Conservation (phyloP, 2,797 vertebrate species). For the Bufotes viridis region DNA sequence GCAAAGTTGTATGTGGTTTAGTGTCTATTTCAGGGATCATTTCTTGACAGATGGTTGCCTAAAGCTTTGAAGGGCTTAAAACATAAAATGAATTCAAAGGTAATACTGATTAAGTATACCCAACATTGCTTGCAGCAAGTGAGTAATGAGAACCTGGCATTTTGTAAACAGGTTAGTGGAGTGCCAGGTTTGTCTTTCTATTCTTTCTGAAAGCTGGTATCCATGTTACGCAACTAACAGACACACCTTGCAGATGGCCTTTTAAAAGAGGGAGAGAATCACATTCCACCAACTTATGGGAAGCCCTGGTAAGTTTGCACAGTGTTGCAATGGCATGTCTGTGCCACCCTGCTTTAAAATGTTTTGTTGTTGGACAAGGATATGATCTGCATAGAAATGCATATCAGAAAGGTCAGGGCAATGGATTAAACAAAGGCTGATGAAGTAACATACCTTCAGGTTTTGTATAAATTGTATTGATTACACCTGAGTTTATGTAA, state of each 20-base stretch:
- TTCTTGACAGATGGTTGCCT: neutral
- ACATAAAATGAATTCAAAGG: constrained; percentile 26
- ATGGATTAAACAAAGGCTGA: constrained; percentile 40
- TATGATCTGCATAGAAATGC: constrained; percentile 49
- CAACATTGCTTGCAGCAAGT: constrained; percentile 41
- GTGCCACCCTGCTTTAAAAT: constrained; percentile 59
- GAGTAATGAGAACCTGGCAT: constrained; percentile 58
- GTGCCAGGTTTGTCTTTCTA: constrained; percentile 60
- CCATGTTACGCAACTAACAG: constrained; percentile 56
- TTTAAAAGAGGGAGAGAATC: constrained; percentile 59
- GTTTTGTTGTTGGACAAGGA: constrained; percentile 50
- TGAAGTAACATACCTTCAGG: constrained; percentile 47
- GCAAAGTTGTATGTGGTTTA: neutral
- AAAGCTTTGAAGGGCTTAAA: constrained; percentile 11
- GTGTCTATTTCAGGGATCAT: constrained; percentile 24
- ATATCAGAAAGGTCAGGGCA: constrained; percentile 39
- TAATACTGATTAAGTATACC: constrained; percentile 48
- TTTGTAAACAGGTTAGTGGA: constrained; percentile 54
- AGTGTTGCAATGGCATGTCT: constrained; percentile 56
- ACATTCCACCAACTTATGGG: constrained; percentile 59
- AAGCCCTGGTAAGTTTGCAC: constrained; percentile 58
- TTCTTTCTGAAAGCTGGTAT: constrained; percentile 59
- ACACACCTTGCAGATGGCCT: constrained; percentile 63
- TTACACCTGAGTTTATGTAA: neutral
- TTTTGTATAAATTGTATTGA: constrained; percentile 19